Base-by-base conservation (phyloP, 2,797 vertebrate species). In the Fratercula arctica region DNA sequence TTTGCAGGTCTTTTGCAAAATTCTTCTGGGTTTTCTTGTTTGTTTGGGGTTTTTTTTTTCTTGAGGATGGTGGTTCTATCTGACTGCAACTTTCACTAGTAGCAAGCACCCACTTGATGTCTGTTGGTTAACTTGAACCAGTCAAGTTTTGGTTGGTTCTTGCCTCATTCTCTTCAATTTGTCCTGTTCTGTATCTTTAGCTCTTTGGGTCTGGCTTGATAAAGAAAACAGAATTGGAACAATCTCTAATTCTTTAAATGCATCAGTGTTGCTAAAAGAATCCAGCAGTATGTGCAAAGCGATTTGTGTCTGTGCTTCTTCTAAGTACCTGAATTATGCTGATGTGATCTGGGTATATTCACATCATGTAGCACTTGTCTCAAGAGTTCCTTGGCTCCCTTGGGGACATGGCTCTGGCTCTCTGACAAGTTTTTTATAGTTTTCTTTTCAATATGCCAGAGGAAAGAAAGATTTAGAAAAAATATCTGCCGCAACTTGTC, bases 371-470 rank as follows among this genome's bases (percentile, higher is more conserved):
- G 54, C 9, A 21, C n/a, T 81, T 53, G 25, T 78, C 61, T 88
- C 4, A 1, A 1, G 72, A 50, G 37, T 75, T 94, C 64, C 45
- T 78, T 87, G 37, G 21, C 51, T 91, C 51, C n/a, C 51, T 9
- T 77, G 39, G 33, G 31, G 26, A 91, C 0, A 0, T 63, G 15
- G 10, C 33, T 77, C 33, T 86, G 28, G 56, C 69, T 93, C 59
- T 82, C 76, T 33, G 33, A 29, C 10, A 3, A 0, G 0, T 8
- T 74, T 75, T 70, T 82, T 48, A 33, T 37, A 8, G 20, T 59
- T 46, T 23, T 63, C 28, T 93, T 92, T 79, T 54, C 35, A 79
- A 33, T 57, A 43, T 31, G 25, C 24, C 33, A 54, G 67, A 66
- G 39, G 26, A 79, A 70, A 67, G 46, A 76, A 89, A 28, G 2